phyloP scores from a whole-genome alignment of 2,797 vertebrate species.

The Halcyon chelicuti region DNA sequence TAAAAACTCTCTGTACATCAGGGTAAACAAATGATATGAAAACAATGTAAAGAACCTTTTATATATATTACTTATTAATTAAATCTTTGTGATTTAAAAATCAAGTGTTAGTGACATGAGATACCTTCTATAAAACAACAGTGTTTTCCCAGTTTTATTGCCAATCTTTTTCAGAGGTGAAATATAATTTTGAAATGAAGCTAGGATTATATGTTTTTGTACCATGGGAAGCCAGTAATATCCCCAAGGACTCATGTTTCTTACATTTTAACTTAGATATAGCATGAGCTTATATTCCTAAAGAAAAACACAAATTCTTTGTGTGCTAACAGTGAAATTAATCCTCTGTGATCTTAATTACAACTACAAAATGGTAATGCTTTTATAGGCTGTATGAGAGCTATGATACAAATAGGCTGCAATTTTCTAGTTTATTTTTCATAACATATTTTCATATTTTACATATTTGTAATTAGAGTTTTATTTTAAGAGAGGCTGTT shows the following conservation, averaged over 20 bases:
- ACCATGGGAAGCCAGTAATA: not conserved
- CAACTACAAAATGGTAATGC: not conserved
- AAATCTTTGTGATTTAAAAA: not conserved
- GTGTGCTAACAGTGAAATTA: not conserved
- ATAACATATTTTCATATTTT: not conserved
- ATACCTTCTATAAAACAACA: not conserved
- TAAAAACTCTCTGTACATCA: not conserved
- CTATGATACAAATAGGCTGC: not conserved
- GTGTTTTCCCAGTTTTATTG: not conserved
- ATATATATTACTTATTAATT: not conserved
- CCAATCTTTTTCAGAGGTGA: not conserved
- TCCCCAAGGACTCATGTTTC: not conserved
- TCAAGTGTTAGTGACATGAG: not conserved
- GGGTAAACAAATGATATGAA: not conserved
- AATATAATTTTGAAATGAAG: not conserved
- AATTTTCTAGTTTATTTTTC: not conserved
- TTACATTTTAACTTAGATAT: not conserved
- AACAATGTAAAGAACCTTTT: not conserved
- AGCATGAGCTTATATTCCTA: not conserved
- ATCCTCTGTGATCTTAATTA: not conserved
- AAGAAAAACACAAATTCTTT: not conserved
- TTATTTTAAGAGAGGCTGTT: not conserved
- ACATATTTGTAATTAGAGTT: not conserved
- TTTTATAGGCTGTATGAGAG: not conserved
- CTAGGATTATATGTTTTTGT: not conserved